Base-by-base conservation (phyloP, 2,113 vertebrate species). In the Dasyurus viverrinus region DNA sequence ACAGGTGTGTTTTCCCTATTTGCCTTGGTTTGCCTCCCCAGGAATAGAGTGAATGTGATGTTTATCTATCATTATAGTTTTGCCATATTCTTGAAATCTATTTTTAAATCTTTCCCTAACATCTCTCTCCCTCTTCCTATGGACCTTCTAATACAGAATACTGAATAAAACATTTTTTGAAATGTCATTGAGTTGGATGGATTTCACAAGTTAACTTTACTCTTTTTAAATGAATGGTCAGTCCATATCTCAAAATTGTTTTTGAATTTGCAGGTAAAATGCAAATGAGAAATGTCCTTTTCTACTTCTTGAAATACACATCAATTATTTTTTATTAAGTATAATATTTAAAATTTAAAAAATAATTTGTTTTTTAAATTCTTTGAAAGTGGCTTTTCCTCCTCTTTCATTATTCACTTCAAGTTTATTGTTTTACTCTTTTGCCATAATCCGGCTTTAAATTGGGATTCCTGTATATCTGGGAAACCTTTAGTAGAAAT, bases 41-140 rank as follows among this genome's bases (percentile, higher is more conserved):
- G 52, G 5, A 92, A 36, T 27, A 68, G 90, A 91, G 42, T 89
- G 91, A 95, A 91, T 91, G 53, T 94, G 90, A n/a, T 96, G 94
- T 76, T 97, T 95, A 90, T n/a, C 53, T 96, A 50, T 90, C 94
- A 16, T 89, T 96, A 48, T 8, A 54, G 22, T 93, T 36, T 3
- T 92, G 91, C 55, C 53, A 89, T 30, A 19, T 93, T 94, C 93
- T 92, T 96, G 42, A 91, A 25, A 90, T 96, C 26, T 95, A 27
- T 60, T 48, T 76, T 54, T 48, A 89, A 55, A 1, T 60, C 50
- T 93, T 97, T 95, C 92, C 92, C 97, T 68, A 93, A 48, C 6
- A 93, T 90, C 76, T 54, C 76, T 54, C 93, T n/a, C 36, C 16
- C 10, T 94, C 46, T 93, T 52, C 36, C 54, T 90, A 68, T 68